These are phyloP conservation scores for Sarcophaga subvicina DNA, from an alignment of 2,888 invertebrate genomes.

Conservation along the genomic window DNA sequence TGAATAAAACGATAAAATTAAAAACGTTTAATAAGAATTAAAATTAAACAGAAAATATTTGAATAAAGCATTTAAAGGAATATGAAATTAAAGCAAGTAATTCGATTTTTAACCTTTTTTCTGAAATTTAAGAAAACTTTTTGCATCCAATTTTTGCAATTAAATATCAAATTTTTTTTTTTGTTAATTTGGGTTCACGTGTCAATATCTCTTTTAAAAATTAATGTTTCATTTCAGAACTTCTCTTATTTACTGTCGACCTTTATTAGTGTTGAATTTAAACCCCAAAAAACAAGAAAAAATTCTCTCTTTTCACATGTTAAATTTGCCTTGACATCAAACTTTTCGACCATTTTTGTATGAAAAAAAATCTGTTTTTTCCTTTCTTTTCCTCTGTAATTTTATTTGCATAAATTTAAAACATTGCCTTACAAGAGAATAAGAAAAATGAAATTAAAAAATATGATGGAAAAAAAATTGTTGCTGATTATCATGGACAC, in stretches of 20 bases:
- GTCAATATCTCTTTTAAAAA: too few relatives aligned
- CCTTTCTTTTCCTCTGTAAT: neutral
- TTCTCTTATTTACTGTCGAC: neutral
- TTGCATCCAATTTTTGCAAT: too few relatives aligned
- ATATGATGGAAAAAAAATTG: slow-evolving; percentile 16
- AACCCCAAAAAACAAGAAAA: neutral
- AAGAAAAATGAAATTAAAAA: neutral
- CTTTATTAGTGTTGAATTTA: neutral
- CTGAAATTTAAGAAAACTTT: too few relatives aligned
- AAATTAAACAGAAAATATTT: too few relatives aligned
- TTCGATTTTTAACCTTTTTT: too few relatives aligned
- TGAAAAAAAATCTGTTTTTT: neutral
- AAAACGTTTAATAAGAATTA: too few relatives aligned
- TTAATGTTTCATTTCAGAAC: neutral
- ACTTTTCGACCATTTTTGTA: slow-evolving; percentile 38
- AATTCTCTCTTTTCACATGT: neutral
- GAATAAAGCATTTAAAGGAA: too few relatives aligned
- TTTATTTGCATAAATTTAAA: slow-evolving; percentile 32
- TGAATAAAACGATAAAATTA: too few relatives aligned
- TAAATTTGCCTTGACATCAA: slow-evolving; percentile 53
- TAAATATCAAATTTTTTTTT: too few relatives aligned
- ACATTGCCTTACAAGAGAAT: neutral
- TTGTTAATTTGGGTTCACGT: too few relatives aligned
- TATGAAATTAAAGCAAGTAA: too few relatives aligned
- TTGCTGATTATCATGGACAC: slow-evolving; percentile 56